A percentile compares a stretch with the other conserved stretches of the same genome.
Evolutionary conservation across 1,140 invertebrate genomes (phyloP).

Genomic region (Cotesia vestalis): DNA sequence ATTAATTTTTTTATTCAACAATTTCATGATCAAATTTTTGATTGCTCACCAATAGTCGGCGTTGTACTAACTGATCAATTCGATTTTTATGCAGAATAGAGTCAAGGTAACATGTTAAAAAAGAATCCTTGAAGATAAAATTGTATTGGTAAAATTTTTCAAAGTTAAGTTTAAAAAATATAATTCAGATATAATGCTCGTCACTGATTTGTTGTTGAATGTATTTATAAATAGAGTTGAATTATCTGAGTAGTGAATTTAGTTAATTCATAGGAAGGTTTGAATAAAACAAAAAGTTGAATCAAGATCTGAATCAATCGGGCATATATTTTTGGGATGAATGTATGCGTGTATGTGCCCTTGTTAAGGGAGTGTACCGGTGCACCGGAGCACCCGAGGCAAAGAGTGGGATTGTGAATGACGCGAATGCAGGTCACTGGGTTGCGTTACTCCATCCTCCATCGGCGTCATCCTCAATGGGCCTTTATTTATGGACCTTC

Average conservation of each 20-base stretch:
- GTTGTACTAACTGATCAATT: no score
- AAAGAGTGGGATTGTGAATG: conserved; percentile 58
- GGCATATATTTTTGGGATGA: conserved; percentile 15
- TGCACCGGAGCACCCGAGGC: conserved; percentile 14
- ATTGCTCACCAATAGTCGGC: no score
- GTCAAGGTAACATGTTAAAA: no score
- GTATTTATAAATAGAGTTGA: conserved; percentile 13
- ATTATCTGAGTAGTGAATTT: background rate
- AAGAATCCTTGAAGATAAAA: no score
- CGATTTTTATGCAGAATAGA: no score
- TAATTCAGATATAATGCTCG: background rate
- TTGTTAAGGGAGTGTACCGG: conserved; percentile 25
- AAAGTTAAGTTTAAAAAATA: no score
- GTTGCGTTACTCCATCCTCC: conserved; percentile 56
- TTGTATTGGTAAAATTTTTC: no score
- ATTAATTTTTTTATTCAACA: no score
- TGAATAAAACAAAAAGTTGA: conserved; percentile 6
- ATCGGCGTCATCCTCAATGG: conserved; percentile 58
- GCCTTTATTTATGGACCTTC: conserved; percentile 58
- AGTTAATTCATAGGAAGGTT: no score
- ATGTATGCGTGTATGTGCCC: conserved; percentile 44
- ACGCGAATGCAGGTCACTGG: conserved; percentile 66
- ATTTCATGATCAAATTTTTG: no score
- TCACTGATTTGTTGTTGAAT: background rate
- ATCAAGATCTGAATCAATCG: conserved; percentile 2